Percentiles rank a stretch among this genome's conserved stretches.
Evolutionary conservation across 37 sponge, comb jelly and placozoan species (phyloP).

Genomic region (Halichondria panicea): DNA sequence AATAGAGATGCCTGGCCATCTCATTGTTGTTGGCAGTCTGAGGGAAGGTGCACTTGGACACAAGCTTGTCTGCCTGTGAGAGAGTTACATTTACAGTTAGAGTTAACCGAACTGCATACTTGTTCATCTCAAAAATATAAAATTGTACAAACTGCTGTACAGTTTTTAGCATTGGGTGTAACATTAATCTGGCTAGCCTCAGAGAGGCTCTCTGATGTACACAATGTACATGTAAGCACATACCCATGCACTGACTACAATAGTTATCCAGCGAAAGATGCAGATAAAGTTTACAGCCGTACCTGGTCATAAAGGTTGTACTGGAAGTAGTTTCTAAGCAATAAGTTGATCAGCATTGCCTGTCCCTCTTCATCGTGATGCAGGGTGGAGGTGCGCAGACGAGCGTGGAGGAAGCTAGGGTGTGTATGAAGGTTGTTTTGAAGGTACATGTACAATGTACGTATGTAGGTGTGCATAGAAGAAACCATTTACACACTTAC

Average conservation of each 20-base stretch:
- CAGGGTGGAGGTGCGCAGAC: constrained; percentile 90
- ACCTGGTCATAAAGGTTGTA: constrained; percentile 95
- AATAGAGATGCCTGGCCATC: constrained; percentile 88
- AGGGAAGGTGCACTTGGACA: constrained; percentile 91
- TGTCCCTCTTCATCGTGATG: constrained; percentile 86
- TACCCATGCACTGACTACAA: too few relatives aligned
- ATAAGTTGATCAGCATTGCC: constrained; percentile 87
- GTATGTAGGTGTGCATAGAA: not conserved
- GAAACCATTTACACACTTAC: not conserved
- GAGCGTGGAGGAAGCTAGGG: constrained; percentile 77
- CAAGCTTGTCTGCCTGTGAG: constrained; percentile 86
- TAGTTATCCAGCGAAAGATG: not conserved
- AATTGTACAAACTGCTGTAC: not conserved
- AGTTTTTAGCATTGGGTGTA: too few relatives aligned
- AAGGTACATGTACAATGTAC: constrained; percentile 9
- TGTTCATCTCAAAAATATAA: not conserved
- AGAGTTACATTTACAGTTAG: too few relatives aligned
- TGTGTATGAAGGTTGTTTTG: constrained; percentile 17
- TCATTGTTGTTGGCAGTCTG: constrained; percentile 93
- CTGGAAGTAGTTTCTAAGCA: constrained; percentile 93
- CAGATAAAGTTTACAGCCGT: not conserved
- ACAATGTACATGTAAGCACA: too few relatives aligned
- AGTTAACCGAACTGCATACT: not conserved
- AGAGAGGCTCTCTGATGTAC: too few relatives aligned
- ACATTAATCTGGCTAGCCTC: too few relatives aligned